Conservation (phyloP, 2,113 vertebrate genomes). For the Istiophorus platypterus region DNA sequence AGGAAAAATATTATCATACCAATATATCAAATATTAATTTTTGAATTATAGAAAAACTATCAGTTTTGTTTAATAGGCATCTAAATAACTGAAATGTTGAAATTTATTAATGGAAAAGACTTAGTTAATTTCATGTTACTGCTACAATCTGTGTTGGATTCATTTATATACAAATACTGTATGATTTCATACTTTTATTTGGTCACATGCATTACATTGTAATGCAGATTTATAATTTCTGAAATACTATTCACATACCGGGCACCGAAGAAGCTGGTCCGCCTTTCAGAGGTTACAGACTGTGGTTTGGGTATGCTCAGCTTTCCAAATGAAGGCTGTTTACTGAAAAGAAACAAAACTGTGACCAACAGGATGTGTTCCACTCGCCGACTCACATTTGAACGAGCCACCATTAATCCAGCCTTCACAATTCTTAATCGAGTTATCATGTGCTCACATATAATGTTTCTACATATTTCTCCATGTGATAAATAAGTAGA, state of each 20-base stretch:
- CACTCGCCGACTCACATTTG: neutral
- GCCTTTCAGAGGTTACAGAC: constrained; percentile 88
- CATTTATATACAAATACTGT: neutral
- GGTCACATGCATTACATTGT: neutral
- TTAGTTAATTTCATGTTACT: neutral
- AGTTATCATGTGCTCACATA: neutral
- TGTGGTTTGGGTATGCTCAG: constrained; percentile 86
- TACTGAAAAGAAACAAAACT: constrained; percentile 79
- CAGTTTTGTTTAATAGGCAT: neutral
- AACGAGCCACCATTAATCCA: neutral
- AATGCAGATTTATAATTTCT: neutral
- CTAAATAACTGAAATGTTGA: neutral
- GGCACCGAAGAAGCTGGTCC: constrained; percentile 91
- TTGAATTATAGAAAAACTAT: neutral
- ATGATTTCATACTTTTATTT: neutral
- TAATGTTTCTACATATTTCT: neutral
- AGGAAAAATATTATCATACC: constrained; percentile 8
- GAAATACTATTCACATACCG: constrained; percentile 79
- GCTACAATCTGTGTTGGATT: neutral
- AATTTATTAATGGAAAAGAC: neutral
- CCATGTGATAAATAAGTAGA: neutral
- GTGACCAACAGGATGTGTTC: neutral
- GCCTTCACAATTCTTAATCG: neutral
- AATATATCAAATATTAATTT: neutral
- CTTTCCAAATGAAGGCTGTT: constrained; percentile 89